phyloP scores from a whole-genome alignment of 2,797 vertebrate genomes.

The Fringilla coelebs region DNA sequence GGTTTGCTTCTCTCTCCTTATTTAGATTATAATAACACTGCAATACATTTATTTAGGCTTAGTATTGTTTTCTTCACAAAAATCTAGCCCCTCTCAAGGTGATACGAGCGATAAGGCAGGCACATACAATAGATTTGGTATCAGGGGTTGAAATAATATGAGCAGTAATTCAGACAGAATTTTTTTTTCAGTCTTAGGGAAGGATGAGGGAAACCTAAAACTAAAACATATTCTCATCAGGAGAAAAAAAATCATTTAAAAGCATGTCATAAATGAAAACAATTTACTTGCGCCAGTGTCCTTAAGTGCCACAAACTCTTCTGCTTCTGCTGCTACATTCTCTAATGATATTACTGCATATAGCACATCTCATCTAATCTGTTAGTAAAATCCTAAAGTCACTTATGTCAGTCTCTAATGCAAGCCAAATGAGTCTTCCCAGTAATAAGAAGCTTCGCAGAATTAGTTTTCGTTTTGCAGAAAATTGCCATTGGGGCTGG shows the following conservation, averaged over 20 bases:
- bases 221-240: slow-evolving; percentile 67
- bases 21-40: slow-evolving; percentile 15
- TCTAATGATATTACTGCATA: slow-evolving; percentile 95
- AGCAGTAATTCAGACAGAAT: slow-evolving; percentile 50
- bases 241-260: slow-evolving; percentile 60
- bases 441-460: slow-evolving; percentile 99
- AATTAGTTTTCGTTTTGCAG: slow-evolving; percentile 99
- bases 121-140: slow-evolving; percentile 40
- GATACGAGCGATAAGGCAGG: slow-evolving; percentile 50
- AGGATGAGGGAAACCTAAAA: not conserved
- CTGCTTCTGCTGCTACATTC: slow-evolving; percentile 76
- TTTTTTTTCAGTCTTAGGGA: slow-evolving; percentile 29
- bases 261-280: slow-evolving; percentile 77
- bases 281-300: slow-evolving; percentile 73
- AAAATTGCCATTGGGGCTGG: slow-evolving; percentile 92
- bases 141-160: slow-evolving; percentile 27
- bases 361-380: slow-evolving; percentile 96
- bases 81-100: slow-evolving; percentile 16
- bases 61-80: slow-evolving; percentile 55
- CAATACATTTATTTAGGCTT: slow-evolving; percentile 28
- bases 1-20: not conserved
- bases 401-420: slow-evolving; percentile 97
- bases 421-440: slow-evolving; percentile 95
- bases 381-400: slow-evolving; percentile 97
- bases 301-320: slow-evolving; percentile 77